Evolutionary conservation across 2,113 vertebrate species (phyloP), one percentile per base, ranked within the genome.

Genomic region (Notechis scutatus): DNA sequence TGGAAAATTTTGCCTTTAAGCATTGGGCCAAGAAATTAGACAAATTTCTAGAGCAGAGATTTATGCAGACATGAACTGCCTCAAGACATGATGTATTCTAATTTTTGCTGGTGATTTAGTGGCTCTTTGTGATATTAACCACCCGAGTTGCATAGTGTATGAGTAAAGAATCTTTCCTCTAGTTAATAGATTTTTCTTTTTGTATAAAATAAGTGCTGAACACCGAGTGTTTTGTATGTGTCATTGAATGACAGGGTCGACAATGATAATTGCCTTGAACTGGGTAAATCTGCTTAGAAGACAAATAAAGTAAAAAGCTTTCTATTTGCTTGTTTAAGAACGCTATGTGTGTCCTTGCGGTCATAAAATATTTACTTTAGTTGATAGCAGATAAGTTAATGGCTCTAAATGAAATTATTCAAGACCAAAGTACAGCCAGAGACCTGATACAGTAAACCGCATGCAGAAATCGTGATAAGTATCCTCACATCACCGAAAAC

Each of bases 381-480:
- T 90, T 94, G 47, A 20, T 85, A 93, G 57, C 54, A 94, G 1
- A 74, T 64, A 54, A 81, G 93, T 91, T 93, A 4, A 1, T 81
- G 93, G 56, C 3, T 90, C 1, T 94, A 91, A 94, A 94, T 95
- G 95, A 95, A 96, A 94, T 81, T 94, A 95, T 95, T 94, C 91
- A 24, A 87, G 96, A 29, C 15, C 96, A 96, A 97, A 97, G 97
- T 95, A 89, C 93, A 59, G 89, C 24, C 9, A 15, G 42, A 50
- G 93, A 92, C 93, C 12, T 20, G 14, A 45, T 92, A 11, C 47
- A 88, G 89, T 34, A 0, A 4, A 88, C 88, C 92, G 69, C 18
- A 9, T 93, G 94, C 94, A 93, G 94, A 89, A 93, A 74, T 90
- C 91, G 47, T 88, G 69, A 3, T 93, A 96, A 97, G 95, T 95